phyloP scores from a whole-genome alignment of 1,140 invertebrate species.

The Atopsyche davidsoni region DNA sequence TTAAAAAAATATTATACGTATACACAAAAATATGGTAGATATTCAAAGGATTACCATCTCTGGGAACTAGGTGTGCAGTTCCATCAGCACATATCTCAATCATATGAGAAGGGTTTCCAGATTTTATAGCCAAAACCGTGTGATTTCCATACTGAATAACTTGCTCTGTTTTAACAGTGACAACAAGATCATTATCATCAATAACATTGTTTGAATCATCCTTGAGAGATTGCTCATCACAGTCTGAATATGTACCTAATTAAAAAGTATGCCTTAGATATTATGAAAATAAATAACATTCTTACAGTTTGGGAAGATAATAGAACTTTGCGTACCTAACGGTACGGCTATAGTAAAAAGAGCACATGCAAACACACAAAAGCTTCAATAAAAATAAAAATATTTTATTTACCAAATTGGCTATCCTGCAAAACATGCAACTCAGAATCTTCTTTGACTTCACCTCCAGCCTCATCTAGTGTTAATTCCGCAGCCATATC shows the following conservation, averaged over 20 bases:
- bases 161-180: constrained; percentile 1
- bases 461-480: constrained; percentile 2
- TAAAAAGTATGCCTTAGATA: background rate
- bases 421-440: background rate
- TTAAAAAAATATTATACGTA: background rate
- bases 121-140: background rate
- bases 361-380: background rate
- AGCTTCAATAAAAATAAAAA: background rate
- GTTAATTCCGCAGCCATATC: constrained; percentile 5
- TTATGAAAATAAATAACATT: background rate
- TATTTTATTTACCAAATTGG: constrained; percentile 2
- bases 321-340: too few relatives aligned
- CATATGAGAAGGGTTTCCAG: background rate
- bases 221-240: background rate
- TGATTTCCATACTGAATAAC: constrained; percentile 4
- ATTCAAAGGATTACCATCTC: constrained; percentile 8
- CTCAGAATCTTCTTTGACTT: constrained; percentile 4
- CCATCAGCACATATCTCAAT: constrained; percentile 12
- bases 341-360: too few relatives aligned
- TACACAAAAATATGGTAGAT: too few relatives aligned
- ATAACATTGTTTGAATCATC: constrained; percentile 1
- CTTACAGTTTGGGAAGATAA: too few relatives aligned
- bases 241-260: constrained; percentile 1
- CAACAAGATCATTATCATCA: background rate
- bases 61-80: constrained; percentile 1